Percentiles rank a stretch among this genome's conserved stretches.
Conservation (phyloP, 2,113 vertebrate species). For the Tetrao urogallus region DNA sequence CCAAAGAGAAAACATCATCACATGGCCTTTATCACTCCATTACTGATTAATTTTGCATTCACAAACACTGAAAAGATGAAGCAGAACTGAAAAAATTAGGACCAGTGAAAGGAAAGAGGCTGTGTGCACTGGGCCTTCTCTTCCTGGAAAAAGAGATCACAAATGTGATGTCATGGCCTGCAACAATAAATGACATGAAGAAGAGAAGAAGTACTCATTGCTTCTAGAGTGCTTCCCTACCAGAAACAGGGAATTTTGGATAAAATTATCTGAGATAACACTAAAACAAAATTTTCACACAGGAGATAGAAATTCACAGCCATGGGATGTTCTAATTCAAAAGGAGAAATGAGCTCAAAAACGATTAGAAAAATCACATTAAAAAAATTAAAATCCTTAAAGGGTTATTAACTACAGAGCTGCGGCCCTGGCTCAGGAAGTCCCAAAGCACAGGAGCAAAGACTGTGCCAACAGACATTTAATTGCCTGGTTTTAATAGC, state of each 20-base stretch:
- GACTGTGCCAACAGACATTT: accelerated
- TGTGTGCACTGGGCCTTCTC: not conserved
- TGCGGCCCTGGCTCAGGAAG: not conserved
- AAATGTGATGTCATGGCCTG: not conserved
- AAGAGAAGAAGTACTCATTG: not conserved
- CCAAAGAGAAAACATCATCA: not conserved
- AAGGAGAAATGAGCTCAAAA: conserved; percentile 18
- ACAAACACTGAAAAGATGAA: not conserved
- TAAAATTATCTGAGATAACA: not conserved
- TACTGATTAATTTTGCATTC: not conserved
- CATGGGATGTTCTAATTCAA: not conserved
- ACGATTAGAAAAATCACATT: not conserved
- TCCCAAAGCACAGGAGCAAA: not conserved
- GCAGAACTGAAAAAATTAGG: not conserved
- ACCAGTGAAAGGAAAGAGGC: not conserved
- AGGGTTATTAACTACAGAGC: not conserved
- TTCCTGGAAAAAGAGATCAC: not conserved
- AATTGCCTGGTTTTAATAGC: not conserved
- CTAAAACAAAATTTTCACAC: not conserved
- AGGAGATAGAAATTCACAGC: not conserved
- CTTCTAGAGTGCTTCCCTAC: not conserved
- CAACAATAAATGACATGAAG: not conserved
- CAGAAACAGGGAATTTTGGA: not conserved
- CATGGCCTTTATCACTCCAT: not conserved
- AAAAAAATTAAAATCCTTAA: not conserved